These are phyloP conservation scores for Nycticorax nycticorax DNA, from an alignment of 2,113 vertebrate species.

Conservation along the genomic window DNA sequence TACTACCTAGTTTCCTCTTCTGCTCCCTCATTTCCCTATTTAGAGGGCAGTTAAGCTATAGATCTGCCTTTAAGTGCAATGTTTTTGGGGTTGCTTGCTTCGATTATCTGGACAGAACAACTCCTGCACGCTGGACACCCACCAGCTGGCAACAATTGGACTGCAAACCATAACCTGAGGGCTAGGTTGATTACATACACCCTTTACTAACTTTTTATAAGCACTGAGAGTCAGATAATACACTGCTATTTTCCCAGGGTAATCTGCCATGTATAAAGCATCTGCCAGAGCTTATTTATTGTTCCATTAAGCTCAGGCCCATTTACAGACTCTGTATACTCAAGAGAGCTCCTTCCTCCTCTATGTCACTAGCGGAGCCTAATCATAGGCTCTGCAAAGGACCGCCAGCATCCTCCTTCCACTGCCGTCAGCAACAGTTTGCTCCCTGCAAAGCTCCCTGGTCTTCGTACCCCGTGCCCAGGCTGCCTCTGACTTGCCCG, in stretches of 20 bases:
- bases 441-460: background rate
- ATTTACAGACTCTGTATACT: background rate
- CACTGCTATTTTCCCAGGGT: background rate
- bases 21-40: background rate
- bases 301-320: background rate
- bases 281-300: background rate
- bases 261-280: background rate
- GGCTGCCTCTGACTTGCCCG: background rate
- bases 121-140: background rate
- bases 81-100: background rate
- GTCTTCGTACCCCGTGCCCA: rapidly evolving
- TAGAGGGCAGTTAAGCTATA: background rate
- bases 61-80: background rate
- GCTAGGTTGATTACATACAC: background rate
- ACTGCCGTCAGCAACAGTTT: background rate
- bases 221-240: background rate
- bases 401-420: background rate
- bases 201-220: background rate
- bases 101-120: background rate
- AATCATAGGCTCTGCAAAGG: background rate
- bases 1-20: background rate
- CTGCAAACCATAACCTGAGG: background rate
- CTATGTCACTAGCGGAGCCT: background rate
- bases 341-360: background rate
- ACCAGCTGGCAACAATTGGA: background rate